Evolutionary conservation across 2,888 invertebrate genomes (phyloP).

Genomic region (Hirtodrosophila duncani): DNA sequence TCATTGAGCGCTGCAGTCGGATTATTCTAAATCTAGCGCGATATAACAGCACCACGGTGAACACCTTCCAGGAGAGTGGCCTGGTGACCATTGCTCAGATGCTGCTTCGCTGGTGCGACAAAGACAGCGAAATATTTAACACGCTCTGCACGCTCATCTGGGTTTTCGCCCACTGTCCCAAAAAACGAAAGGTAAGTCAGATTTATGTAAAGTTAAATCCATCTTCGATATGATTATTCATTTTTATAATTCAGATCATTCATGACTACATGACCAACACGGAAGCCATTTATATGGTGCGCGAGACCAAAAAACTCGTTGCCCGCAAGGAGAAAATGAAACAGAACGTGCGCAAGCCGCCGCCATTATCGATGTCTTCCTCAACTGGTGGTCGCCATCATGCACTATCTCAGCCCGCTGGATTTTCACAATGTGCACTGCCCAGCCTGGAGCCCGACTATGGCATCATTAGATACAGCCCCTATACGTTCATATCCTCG

Average conservation of each 20-base stretch:
- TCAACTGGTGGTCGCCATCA: slow-evolving; percentile 32
- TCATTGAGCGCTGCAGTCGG: slow-evolving; percentile 77
- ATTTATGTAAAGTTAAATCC: neutral
- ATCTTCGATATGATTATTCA: neutral
- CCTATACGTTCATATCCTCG: slow-evolving; percentile 77
- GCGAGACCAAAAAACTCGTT: slow-evolving; percentile 77
- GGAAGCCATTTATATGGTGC: slow-evolving; percentile 76
- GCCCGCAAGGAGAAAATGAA: slow-evolving; percentile 78
- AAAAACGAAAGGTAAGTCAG: slow-evolving; percentile 68
- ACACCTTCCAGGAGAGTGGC: slow-evolving; percentile 82
- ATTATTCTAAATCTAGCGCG: slow-evolving; percentile 85
- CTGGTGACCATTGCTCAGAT: slow-evolving; percentile 82
- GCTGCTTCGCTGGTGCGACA: slow-evolving; percentile 84
- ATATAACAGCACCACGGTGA: slow-evolving; percentile 81
- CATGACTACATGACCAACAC: slow-evolving; percentile 76
- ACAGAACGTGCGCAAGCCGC: slow-evolving; percentile 73
- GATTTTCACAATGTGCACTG: slow-evolving; percentile 64
- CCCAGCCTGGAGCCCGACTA: slow-evolving; percentile 78
- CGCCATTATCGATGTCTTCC: slow-evolving; percentile 13
- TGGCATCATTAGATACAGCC: slow-evolving; percentile 74
- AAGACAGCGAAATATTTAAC: slow-evolving; percentile 82
- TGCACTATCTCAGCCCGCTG: slow-evolving; percentile 26
- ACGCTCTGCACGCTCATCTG: slow-evolving; percentile 83
- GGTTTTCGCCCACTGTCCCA: slow-evolving; percentile 80
- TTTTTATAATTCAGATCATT: slow-evolving; percentile 66